Conservation (phyloP, 1,140 invertebrate genomes). For the Drosophila setifemur region DNA sequence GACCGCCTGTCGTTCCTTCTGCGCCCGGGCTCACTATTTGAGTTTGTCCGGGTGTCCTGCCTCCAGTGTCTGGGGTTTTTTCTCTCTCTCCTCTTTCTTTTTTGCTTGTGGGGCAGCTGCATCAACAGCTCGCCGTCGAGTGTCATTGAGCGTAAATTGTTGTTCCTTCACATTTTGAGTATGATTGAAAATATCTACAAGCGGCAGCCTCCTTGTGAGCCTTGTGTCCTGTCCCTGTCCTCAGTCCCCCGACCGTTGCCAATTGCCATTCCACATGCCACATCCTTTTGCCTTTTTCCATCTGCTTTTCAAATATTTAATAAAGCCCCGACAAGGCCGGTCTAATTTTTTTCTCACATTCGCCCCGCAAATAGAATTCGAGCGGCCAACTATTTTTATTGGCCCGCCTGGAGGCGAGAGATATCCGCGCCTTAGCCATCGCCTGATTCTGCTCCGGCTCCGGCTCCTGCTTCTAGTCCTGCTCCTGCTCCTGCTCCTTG, state of each 20-base stretch:
- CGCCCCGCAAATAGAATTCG: slow-evolving; percentile 44
- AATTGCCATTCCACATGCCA: slow-evolving; percentile 26
- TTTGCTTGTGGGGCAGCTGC: slow-evolving; percentile 47
- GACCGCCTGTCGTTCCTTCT: slow-evolving; percentile 36
- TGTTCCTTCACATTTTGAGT: slow-evolving; percentile 80
- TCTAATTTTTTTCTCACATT: slow-evolving; percentile 45
- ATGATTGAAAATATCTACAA: slow-evolving; percentile 81
- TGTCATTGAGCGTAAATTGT: slow-evolving; percentile 81
- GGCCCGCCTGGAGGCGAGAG: slow-evolving; percentile 44
- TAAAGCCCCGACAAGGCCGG: slow-evolving; percentile 69
- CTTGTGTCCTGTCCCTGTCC: too few species aligned
- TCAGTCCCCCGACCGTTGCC: too few species aligned
- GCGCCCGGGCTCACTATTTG: slow-evolving; percentile 28
- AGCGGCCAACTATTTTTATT: slow-evolving; percentile 61
- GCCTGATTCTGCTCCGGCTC: neutral
- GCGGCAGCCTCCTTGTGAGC: slow-evolving; percentile 10
- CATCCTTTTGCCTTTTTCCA: too few species aligned
- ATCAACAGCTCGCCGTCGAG: slow-evolving; percentile 69
- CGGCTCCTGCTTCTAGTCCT: neutral
- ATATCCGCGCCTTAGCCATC: slow-evolving; percentile 32
- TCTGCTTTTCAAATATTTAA: slow-evolving; percentile 73
- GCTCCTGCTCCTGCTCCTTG: slow-evolving; percentile 1
- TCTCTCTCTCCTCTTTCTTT: neutral
- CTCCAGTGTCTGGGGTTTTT: slow-evolving; percentile 2
- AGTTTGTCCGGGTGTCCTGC: neutral